Evolutionary conservation across 1,140 invertebrate genomes (phyloP).

Genomic region (Drosophila erecta): DNA sequence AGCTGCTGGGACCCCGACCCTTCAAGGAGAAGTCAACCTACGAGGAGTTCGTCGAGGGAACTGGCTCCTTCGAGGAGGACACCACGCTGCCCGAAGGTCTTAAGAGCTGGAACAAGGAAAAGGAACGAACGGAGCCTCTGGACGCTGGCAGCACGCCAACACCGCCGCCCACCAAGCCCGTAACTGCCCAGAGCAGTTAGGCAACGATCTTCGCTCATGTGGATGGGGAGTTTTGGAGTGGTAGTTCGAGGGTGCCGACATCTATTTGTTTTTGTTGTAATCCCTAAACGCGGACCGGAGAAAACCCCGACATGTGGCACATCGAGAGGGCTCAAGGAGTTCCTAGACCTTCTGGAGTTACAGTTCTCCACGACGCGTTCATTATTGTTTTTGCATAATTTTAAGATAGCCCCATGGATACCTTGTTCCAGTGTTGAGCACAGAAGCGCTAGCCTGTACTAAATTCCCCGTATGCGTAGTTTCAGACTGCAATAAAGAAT

Average conservation of each 20-base stretch:
- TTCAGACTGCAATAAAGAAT: conserved; percentile 28
- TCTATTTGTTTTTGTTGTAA: conserved; percentile 46
- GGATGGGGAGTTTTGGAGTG: conserved; percentile 5
- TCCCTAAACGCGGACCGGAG: conserved; percentile 25
- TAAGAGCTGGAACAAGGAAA: conserved; percentile 96
- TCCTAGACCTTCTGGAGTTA: conserved; percentile 16
- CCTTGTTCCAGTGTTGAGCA: conserved; percentile 27
- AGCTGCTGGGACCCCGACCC: conserved; percentile 96
- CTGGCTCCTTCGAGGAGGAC: conserved; percentile 98
- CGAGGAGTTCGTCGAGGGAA: conserved; percentile 99
- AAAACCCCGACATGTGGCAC: neutral
- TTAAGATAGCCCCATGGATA: conserved; percentile 42
- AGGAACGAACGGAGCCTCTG: conserved; percentile 60
- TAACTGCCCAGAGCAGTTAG: conserved; percentile 57
- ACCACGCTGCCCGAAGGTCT: conserved; percentile 97
- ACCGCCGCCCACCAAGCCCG: conserved; percentile 67
- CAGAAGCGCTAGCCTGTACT: conserved; percentile 11
- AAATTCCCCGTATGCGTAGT: conserved; percentile 61
- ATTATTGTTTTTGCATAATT: conserved; percentile 49
- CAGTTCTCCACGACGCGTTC: conserved; percentile 11
- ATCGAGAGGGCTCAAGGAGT: neutral
- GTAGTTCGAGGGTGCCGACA: conserved; percentile 8
- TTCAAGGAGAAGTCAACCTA: conserved; percentile 99
- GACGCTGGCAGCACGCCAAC: conserved; percentile 48
- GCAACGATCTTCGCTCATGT: neutral